Evolutionary conservation across 2,888 invertebrate species (phyloP).

Genomic region (Alcis repandata): DNA sequence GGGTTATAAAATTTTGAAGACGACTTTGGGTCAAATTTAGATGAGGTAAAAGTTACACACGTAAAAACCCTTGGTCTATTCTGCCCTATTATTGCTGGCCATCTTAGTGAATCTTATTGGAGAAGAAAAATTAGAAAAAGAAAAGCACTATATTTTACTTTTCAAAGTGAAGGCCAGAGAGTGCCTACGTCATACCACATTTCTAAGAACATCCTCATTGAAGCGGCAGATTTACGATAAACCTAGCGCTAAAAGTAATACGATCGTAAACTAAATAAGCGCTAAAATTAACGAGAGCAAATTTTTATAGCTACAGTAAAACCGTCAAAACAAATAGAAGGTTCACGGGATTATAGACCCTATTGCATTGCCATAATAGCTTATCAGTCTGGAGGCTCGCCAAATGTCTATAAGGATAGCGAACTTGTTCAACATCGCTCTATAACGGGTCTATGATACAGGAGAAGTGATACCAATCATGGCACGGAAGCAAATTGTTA

Average conservation of each 20-base stretch:
- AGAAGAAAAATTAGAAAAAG: background rate
- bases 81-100: too few species aligned
- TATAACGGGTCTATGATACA: conserved; percentile 23
- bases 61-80: too few species aligned
- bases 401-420: conserved; percentile 44
- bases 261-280: conserved; percentile 35
- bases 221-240: conserved; percentile 25
- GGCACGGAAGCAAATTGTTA: background rate
- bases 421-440: conserved; percentile 34
- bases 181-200: conserved; percentile 1
- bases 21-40: too few species aligned
- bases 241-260: conserved; percentile 27
- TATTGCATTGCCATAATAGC: conserved; percentile 27
- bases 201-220: conserved; percentile 14
- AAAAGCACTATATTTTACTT: background rate
- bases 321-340: conserved; percentile 39
- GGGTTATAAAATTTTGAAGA: too few species aligned
- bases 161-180: background rate
- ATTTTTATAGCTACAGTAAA: conserved; percentile 40
- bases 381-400: conserved; percentile 41
- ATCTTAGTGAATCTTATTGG: too few species aligned
- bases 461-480: conserved; percentile 19
- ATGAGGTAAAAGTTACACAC: too few species aligned
- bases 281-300: conserved; percentile 32
- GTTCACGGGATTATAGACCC: conserved; percentile 35